Evolutionary conservation across 2,888 invertebrate species (phyloP).

Genomic region (Pristionchus japonicus): DNA sequence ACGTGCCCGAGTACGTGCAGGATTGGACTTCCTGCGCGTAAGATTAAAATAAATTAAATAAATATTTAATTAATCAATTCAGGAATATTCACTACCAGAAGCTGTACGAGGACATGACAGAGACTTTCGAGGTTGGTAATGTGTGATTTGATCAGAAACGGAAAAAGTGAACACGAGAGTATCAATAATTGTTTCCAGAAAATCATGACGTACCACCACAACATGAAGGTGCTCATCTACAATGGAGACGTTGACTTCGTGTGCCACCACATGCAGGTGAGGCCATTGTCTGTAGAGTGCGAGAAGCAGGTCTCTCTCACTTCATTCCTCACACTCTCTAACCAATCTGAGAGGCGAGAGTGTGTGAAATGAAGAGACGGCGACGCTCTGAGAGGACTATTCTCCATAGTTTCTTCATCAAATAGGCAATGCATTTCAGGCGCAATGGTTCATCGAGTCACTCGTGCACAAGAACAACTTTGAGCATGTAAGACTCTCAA

Average conservation of each 20-base stretch:
- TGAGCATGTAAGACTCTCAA: neutral
- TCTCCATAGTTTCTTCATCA: neutral
- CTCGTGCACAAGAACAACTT: slow-evolving; percentile 12
- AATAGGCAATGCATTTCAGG: neutral
- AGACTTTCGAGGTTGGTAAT: slow-evolving; percentile 58
- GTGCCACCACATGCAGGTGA: slow-evolving; percentile 45
- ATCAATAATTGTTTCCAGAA: neutral
- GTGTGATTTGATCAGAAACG: no score
- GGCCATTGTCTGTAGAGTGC: neutral
- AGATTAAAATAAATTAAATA: neutral
- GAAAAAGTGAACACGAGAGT: no score
- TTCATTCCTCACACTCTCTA: neutral
- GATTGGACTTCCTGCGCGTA: slow-evolving; percentile 61
- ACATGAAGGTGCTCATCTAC: slow-evolving; percentile 72
- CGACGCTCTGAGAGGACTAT: neutral
- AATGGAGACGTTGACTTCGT: slow-evolving; percentile 78
- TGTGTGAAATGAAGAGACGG: neutral
- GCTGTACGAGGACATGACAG: slow-evolving; percentile 63
- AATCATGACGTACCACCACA: neutral
- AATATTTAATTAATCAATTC: neutral
- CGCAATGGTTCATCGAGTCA: slow-evolving; percentile 47
- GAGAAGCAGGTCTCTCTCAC: neutral
- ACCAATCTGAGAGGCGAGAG: neutral
- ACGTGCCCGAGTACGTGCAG: slow-evolving; percentile 69
- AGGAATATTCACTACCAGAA: slow-evolving; percentile 52